Base-by-base conservation (phyloP, 1,140 invertebrate genomes). In the Hermatobates lingyangjiaoensis region DNA sequence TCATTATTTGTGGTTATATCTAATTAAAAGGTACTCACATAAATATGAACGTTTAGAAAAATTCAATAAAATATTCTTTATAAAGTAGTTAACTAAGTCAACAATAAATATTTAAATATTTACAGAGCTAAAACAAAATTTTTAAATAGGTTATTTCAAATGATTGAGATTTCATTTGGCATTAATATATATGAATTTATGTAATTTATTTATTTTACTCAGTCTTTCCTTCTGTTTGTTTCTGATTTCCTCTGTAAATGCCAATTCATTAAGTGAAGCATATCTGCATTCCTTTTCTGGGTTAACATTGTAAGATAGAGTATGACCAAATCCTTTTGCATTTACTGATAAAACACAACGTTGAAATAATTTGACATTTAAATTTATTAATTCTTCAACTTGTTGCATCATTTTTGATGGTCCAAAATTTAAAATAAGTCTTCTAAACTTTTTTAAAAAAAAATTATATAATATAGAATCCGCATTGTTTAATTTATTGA, bases 401-500 rank as follows among this genome's bases (percentile, higher is more conserved):
- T 64, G 60, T 25, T 45, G 45, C 27, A 48, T 54, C 60, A 68
- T 61, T 45, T 51, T 55, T 25, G 62, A 50, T 5, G 44, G 21
- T 14, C 67, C 67, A 42, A 52, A 57, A 55, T 60, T 66, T 25
- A 52, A 20, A 20, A 56, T 50, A 0, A 66, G 55, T 49, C 54
- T 55, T 20, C 54, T 23, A 27, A 68, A 65, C 54, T 58, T 64
- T 3, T 58, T 39, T 15, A 57, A 14, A 53, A 68, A 68, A 44
- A 62, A 50, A 12, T 61, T 48, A 44, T 68, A 68, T 5, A 68
- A 45, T 20, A 58, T 50, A 4, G 52, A 45, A 58, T 68, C 66
- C 0, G 62, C 64, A 4, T 47, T 34, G 46, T 65, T 65, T 14
- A 61, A 18, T 23, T 55, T n/a, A 21, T 39, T 28, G 21, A 67